Evolutionary conservation across 1,140 invertebrate species (phyloP).

Genomic region (Tenebrio molitor): DNA sequence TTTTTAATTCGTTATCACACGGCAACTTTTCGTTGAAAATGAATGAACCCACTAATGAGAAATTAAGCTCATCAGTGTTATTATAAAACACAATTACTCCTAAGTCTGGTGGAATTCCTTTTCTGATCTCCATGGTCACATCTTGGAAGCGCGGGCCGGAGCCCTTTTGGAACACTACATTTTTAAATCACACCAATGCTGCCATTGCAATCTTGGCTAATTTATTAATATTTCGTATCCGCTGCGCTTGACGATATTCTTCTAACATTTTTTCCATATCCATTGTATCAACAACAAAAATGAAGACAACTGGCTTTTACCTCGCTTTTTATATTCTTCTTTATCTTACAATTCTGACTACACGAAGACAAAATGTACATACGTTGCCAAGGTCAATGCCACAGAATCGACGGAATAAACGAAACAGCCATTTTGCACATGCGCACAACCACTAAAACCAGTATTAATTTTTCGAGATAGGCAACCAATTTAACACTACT

Average conservation of each 20-base stretch:
- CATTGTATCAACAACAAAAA: slow-evolving; percentile 14
- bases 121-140: no score
- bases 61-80: background rate
- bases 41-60: slow-evolving; percentile 8
- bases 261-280: slow-evolving; percentile 8
- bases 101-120: no score
- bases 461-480: no score
- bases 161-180: no score
- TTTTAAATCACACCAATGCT: background rate
- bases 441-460: no score
- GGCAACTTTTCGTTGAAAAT: background rate
- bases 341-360: slow-evolving; percentile 26
- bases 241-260: no score
- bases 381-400: slow-evolving; percentile 20
- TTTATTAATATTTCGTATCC: background rate
- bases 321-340: slow-evolving; percentile 25
- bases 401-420: no score
- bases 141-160: no score
- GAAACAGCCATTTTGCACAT: no score
- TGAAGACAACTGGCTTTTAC: slow-evolving; percentile 19
- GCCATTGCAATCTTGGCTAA: background rate
- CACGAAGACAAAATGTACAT: slow-evolving; percentile 13
- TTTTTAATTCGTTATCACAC: background rate
- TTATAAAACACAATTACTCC: background rate
- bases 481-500: no score